Evolutionary conservation across 2,113 vertebrate genomes (phyloP).

Genomic region (Antechinus stuartii): DNA sequence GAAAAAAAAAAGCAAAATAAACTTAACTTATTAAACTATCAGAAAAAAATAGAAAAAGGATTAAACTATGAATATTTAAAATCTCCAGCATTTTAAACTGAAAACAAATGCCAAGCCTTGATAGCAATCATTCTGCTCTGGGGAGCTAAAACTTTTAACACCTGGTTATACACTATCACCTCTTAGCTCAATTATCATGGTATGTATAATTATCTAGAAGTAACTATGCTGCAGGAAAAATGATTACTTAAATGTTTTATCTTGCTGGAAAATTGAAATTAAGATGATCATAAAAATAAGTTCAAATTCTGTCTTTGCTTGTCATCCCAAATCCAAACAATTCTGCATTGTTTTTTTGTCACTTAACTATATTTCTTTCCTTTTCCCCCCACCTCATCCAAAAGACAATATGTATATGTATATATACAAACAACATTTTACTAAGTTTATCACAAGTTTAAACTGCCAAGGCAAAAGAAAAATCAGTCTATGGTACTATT

Average conservation of each 20-base stretch:
- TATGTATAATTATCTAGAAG: background rate
- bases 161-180: background rate
- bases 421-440: slow-evolving; percentile 31
- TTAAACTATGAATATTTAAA: slow-evolving; percentile 6
- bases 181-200: background rate
- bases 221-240: slow-evolving; percentile 37
- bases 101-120: background rate
- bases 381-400: background rate
- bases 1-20: background rate
- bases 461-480: slow-evolving; percentile 42
- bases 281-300: slow-evolving; percentile 48
- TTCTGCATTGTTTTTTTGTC: slow-evolving; percentile 14
- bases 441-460: slow-evolving; percentile 27
- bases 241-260: slow-evolving; percentile 36
- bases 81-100: slow-evolving; percentile 18
- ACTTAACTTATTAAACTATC: background rate
- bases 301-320: slow-evolving; percentile 54
- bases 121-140: background rate
- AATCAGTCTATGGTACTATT: background rate
- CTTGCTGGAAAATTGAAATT: slow-evolving; percentile 53
- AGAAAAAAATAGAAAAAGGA: slow-evolving; percentile 17
- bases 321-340: slow-evolving; percentile 41
- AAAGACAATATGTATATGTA: background rate
- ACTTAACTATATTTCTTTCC: background rate
- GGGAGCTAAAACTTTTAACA: background rate